These are phyloP conservation scores for Eumacrocentrus americanus DNA, from an alignment of 2,888 invertebrate species.

Conservation along the genomic window DNA sequence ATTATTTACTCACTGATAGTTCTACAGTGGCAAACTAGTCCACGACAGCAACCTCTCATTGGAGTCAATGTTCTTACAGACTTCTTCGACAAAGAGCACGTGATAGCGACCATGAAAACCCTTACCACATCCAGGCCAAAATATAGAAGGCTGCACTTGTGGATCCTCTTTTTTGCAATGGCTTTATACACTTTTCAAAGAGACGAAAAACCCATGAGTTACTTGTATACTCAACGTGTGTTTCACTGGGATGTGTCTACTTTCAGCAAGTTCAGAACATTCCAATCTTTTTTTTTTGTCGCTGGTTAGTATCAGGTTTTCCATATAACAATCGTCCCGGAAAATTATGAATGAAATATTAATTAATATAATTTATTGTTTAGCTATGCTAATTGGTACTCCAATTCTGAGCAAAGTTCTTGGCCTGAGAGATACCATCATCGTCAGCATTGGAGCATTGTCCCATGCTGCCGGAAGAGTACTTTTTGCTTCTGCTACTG, in stretches of 20 bases:
- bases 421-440: slow-evolving; percentile 73
- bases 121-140: slow-evolving; percentile 67
- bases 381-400: slow-evolving; percentile 72
- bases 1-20: slow-evolving; percentile 71
- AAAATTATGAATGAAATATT: too few relatives aligned
- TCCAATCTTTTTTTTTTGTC: slow-evolving; percentile 75
- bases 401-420: slow-evolving; percentile 75
- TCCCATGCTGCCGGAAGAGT: slow-evolving; percentile 74
- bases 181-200: slow-evolving; percentile 82
- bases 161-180: slow-evolving; percentile 77
- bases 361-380: slow-evolving; percentile 33
- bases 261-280: slow-evolving; percentile 78
- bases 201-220: slow-evolving; percentile 79
- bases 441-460: slow-evolving; percentile 74
- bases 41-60: slow-evolving; percentile 68
- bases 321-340: too few relatives aligned
- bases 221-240: slow-evolving; percentile 74
- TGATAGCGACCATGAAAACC: slow-evolving; percentile 69
- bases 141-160: slow-evolving; percentile 69
- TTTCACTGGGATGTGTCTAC: slow-evolving; percentile 74
- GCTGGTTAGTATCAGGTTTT: slow-evolving; percentile 62
- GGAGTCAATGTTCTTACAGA: slow-evolving; percentile 69
- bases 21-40: slow-evolving; percentile 74
- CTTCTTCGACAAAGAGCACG: slow-evolving; percentile 75
- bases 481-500: slow-evolving; percentile 69